Evolutionary conservation across 2,888 invertebrate species (phyloP).

Genomic region (Clepsis dumicolana): DNA sequence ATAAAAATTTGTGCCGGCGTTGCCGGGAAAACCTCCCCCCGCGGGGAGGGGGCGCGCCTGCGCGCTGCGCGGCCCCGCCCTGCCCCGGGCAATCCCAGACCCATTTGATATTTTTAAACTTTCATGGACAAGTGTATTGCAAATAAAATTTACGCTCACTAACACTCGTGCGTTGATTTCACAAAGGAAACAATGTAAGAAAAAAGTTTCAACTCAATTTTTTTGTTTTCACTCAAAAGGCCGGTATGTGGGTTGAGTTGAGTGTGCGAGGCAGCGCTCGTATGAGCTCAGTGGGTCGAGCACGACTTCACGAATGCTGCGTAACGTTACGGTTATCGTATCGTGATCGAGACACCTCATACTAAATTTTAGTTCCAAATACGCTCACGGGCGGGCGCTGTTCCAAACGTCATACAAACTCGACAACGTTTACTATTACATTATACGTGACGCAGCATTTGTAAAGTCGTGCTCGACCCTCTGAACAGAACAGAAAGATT

Average conservation of each 20-base stretch:
- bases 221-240: slow-evolving; percentile 4
- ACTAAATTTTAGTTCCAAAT: too few species aligned
- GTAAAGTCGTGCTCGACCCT: too few species aligned
- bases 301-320: too few species aligned
- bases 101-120: slow-evolving; percentile 65
- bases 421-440: too few species aligned
- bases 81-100: slow-evolving; percentile 66
- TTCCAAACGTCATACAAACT: too few species aligned
- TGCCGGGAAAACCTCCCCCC: slow-evolving; percentile 57
- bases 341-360: too few species aligned
- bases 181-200: slow-evolving; percentile 19
- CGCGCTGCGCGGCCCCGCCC: slow-evolving; percentile 74
- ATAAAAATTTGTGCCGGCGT: slow-evolving; percentile 20
- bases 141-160: slow-evolving; percentile 48
- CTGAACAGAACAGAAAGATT: too few species aligned
- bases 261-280: not conserved
- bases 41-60: slow-evolving; percentile 63
- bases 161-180: slow-evolving; percentile 35
- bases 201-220: slow-evolving; percentile 17
- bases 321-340: too few species aligned
- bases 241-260: slow-evolving; percentile 3
- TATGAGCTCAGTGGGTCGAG: not conserved
- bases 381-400: too few species aligned
- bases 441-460: too few species aligned
- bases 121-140: slow-evolving; percentile 53